Evolutionary conservation across 2,797 vertebrate species (phyloP).

Genomic region (Macropus fuliginosus): DNA sequence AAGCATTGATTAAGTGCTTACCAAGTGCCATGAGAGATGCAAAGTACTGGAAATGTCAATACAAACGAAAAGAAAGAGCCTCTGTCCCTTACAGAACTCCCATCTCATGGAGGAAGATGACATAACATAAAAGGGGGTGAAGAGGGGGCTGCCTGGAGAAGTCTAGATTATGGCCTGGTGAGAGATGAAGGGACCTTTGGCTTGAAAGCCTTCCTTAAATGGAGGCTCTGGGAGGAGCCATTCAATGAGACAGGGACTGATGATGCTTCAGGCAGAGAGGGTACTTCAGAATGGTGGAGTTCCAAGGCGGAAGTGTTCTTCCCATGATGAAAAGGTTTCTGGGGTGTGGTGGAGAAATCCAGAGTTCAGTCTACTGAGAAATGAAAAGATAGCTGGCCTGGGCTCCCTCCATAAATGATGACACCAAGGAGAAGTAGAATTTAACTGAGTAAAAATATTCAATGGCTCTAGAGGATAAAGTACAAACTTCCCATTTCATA

Average conservation of each 20-base stretch:
- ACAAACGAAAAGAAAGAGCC: too few species aligned
- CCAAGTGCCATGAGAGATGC: too few species aligned
- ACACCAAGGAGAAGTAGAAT: not conserved
- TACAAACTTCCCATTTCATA: not conserved
- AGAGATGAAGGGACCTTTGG: not conserved
- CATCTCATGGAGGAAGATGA: too few species aligned
- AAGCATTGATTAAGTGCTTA: too few species aligned
- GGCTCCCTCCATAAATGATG: not conserved
- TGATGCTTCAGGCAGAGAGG: not conserved
- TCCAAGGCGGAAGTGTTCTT: not conserved
- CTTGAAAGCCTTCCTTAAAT: not conserved
- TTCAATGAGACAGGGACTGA: not conserved
- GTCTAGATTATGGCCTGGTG: too few species aligned
- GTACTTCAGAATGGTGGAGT: not conserved
- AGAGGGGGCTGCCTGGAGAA: too few species aligned
- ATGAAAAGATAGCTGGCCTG: not conserved
- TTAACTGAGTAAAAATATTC: not conserved
- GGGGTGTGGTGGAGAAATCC: not conserved
- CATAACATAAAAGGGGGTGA: too few species aligned
- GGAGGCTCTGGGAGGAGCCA: too few species aligned
- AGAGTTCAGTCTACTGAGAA: not conserved
- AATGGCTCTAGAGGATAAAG: not conserved
- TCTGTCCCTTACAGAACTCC: too few species aligned
- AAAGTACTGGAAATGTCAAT: too few species aligned
- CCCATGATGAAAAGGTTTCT: not conserved